Percentiles rank a stretch among this genome's conserved stretches.
These are phyloP conservation scores for human (Homo sapiens) DNA, from an alignment of 2,113 vertebrate genomes.

Conservation along the genomic window DNA sequence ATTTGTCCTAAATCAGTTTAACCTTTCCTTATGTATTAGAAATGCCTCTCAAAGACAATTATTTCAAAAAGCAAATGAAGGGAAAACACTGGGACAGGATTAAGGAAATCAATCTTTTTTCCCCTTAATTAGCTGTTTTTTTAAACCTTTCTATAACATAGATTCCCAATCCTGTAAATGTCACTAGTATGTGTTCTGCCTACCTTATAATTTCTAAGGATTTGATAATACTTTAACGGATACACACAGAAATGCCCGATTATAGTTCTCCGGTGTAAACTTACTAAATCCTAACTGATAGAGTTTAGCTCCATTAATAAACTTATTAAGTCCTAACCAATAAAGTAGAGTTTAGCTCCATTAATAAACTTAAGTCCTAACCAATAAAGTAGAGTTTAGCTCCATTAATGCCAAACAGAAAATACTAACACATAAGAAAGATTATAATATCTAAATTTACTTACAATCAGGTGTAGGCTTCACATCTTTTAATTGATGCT, in stretches of 20 bases:
- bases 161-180: neutral
- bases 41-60: slow-evolving; percentile 25
- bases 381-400: neutral
- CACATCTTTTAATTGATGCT: slow-evolving; percentile 89
- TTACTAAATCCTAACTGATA: neutral
- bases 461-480: slow-evolving; percentile 91
- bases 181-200: neutral
- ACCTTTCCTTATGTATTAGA: neutral
- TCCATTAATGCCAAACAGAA: neutral
- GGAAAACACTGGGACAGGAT: neutral
- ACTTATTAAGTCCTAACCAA: neutral
- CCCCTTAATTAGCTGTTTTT: neutral
- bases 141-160: neutral
- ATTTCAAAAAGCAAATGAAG: slow-evolving; percentile 8
- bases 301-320: neutral
- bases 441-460: slow-evolving; percentile 59
- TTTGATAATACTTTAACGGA: slow-evolving; percentile 1
- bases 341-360: neutral
- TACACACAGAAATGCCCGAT: neutral
- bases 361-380: neutral
- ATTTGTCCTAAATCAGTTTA: neutral
- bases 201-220: neutral
- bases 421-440: neutral
- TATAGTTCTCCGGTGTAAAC: neutral
- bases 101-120: neutral